These are phyloP conservation scores for Spialia ferax DNA, from an alignment of 2,888 invertebrate genomes.

Conservation along the genomic window DNA sequence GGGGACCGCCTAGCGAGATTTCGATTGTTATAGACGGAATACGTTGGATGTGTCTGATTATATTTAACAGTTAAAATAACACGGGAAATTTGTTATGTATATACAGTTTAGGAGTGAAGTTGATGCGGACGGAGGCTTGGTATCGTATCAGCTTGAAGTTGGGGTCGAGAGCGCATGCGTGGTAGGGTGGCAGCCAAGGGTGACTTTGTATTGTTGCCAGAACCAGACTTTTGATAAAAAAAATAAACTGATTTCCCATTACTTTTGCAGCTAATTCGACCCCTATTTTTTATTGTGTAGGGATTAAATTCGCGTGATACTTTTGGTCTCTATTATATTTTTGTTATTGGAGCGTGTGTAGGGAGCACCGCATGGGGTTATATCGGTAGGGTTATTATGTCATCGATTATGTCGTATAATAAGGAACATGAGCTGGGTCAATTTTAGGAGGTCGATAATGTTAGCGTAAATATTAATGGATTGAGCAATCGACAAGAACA, in stretches of 20 bases:
- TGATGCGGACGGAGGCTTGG: conserved; percentile 75
- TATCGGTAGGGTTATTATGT: conserved; percentile 67
- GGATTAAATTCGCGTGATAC: conserved; percentile 54
- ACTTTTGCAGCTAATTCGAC: conserved; percentile 50
- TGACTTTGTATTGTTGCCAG: conserved; percentile 76
- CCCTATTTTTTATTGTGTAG: conserved; percentile 58
- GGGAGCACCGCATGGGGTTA: conserved; percentile 53
- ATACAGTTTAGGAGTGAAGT: conserved; percentile 80
- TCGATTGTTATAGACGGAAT: conserved; percentile 69
- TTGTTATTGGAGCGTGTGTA: conserved; percentile 45
- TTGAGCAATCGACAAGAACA: not conserved
- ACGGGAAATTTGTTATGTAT: conserved; percentile 79
- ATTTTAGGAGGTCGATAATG: conserved; percentile 15
- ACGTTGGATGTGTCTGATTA: conserved; percentile 67
- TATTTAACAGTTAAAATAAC: conserved; percentile 69
- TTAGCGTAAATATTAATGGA: not conserved
- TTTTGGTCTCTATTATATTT: conserved; percentile 45
- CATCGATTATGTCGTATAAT: conserved; percentile 60
- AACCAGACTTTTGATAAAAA: conserved; percentile 66
- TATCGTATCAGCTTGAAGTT: conserved; percentile 71
- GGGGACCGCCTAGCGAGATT: conserved; percentile 35
- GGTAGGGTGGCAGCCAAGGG: conserved; percentile 69
- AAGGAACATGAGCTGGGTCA: conserved; percentile 41
- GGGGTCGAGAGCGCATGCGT: conserved; percentile 72
- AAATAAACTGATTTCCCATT: conserved; percentile 50